phyloP scores from a whole-genome alignment of 2,888 invertebrate genomes.

The Crocallis elinguaria region DNA sequence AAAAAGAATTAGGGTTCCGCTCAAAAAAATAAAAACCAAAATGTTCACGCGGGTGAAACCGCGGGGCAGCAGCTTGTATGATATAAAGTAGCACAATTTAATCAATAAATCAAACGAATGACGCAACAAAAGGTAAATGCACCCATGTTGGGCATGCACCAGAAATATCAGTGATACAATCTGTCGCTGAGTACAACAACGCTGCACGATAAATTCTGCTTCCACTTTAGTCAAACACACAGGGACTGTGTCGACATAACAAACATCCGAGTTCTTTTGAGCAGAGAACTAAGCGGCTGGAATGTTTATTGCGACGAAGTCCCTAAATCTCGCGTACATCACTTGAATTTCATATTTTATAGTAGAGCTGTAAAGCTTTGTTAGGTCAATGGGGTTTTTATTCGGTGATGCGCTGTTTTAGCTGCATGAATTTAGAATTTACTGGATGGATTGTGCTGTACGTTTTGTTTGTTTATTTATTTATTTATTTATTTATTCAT shows the following conservation, averaged over 20 bases:
- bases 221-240: not conserved
- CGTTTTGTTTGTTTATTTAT: no score
- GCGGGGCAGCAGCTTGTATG: no score
- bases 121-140: conserved; percentile 31
- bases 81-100: not conserved
- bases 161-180: conserved; percentile 20
- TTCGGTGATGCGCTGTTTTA: conserved; percentile 9
- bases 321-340: not conserved
- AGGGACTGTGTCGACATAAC: conserved; percentile 6
- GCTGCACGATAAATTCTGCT: conserved; percentile 22
- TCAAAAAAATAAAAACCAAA: no score
- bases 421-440: conserved; percentile 21
- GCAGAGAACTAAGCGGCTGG: not conserved
- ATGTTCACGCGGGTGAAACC: no score
- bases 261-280: not conserved
- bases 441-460: not conserved
- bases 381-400: conserved; percentile 29
- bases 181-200: conserved; percentile 15
- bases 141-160: conserved; percentile 23
- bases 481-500: no score
- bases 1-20: no score
- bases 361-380: conserved; percentile 13
- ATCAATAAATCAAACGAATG: conserved; percentile 9
- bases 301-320: not conserved
- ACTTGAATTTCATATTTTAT: conserved; percentile 27